Percentiles rank a stretch among this genome's conserved stretches.
Evolutionary conservation across 1,140 invertebrate genomes (phyloP).

Genomic region (Aphelenchoides fujianensis): DNA sequence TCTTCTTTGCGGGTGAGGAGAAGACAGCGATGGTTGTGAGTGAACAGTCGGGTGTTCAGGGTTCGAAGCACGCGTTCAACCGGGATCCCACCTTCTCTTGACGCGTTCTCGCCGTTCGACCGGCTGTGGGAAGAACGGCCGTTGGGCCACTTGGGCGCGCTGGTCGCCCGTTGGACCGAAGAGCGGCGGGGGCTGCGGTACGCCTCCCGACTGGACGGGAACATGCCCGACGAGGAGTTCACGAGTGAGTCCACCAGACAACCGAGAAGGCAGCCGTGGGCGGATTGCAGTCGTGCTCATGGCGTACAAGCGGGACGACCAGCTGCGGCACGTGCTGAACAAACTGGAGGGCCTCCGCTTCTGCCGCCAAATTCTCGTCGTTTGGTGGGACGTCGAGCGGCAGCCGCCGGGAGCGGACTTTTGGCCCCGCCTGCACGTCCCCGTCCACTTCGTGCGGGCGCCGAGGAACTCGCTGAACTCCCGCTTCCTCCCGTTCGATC

Average conservation of each 20-base stretch:
- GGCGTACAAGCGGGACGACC: conserved; percentile 88
- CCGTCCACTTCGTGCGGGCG: conserved; percentile 74
- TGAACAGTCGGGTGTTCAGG: conserved; percentile 4
- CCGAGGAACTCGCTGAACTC: conserved; percentile 90
- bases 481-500: conserved; percentile 88
- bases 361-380: conserved; percentile 89
- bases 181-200: not conserved
- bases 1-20: conserved; percentile 75
- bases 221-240: conserved; percentile 88
- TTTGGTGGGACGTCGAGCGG: conserved; percentile 89
- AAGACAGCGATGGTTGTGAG: no score
- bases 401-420: conserved; percentile 72
- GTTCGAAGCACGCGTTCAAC: not conserved
- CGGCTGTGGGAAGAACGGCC: not conserved
- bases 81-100: conserved; percentile 3
- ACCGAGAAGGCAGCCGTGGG: not conserved
- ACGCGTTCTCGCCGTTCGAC: not conserved
- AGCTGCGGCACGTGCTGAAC: conserved; percentile 82
- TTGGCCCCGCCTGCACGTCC: conserved; percentile 66
- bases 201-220: conserved; percentile 76
- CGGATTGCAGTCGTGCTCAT: conserved; percentile 81
- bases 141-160: not conserved
- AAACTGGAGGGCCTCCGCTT: conserved; percentile 85
- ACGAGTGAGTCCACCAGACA: conserved; percentile 70
- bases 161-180: not conserved